phyloP scores from a whole-genome alignment of 1,140 invertebrate species.

The Orchestia grillus region DNA sequence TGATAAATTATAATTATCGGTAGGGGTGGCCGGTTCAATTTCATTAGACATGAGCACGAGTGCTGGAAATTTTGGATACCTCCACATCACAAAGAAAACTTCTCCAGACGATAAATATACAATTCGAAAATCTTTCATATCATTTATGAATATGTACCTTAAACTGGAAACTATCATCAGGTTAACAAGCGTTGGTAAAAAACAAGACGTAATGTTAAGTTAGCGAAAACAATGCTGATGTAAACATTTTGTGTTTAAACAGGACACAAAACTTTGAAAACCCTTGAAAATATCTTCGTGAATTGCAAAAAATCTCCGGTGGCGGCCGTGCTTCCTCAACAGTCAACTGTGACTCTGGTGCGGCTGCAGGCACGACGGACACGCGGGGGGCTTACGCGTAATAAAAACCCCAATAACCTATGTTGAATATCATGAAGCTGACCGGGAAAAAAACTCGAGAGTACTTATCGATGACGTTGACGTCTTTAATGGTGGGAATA shows the following conservation, averaged over 20 bases:
- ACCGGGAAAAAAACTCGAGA: constrained; percentile 94
- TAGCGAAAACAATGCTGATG: background rate
- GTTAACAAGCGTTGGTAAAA: too few species aligned
- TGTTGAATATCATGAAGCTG: constrained; percentile 93
- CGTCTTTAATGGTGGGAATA: constrained; percentile 94
- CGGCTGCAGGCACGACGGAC: background rate
- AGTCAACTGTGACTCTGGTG: background rate
- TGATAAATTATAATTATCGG: background rate
- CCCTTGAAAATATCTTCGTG: background rate
- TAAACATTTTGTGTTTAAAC: background rate
- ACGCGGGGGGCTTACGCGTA: constrained; percentile 73
- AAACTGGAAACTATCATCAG: too few species aligned
- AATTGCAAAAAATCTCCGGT: background rate
- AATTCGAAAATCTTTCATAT: too few species aligned
- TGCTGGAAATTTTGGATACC: background rate
- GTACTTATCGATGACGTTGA: constrained; percentile 97
- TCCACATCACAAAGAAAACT: background rate
- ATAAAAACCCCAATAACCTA: constrained; percentile 95
- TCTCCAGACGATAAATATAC: background rate
- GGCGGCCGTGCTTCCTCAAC: background rate
- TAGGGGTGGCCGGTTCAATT: background rate
- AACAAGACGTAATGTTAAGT: background rate
- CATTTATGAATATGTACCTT: too few species aligned
- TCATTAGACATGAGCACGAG: background rate
- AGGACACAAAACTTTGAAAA: background rate